These are phyloP conservation scores for Sebastes nivosus DNA, from an alignment of 2,797 vertebrate species.

Conservation along the genomic window DNA sequence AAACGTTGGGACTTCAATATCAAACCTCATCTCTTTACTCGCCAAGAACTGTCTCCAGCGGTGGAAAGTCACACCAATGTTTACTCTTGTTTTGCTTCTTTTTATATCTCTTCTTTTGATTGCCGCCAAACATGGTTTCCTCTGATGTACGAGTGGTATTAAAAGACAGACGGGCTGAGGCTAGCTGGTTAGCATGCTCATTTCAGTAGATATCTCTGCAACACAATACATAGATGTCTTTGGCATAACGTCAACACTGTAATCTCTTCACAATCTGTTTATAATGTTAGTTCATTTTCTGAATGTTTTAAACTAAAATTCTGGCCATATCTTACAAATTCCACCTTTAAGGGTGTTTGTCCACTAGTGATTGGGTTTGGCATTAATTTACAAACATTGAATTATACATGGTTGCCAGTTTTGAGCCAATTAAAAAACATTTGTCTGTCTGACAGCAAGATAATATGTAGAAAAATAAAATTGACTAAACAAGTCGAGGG, in stretches of 20 bases:
- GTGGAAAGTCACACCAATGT: neutral
- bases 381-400: neutral
- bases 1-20: neutral
- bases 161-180: too few relatives aligned
- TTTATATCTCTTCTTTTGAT: too few relatives aligned
- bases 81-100: neutral
- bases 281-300: too few relatives aligned
- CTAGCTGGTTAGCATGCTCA: too few relatives aligned
- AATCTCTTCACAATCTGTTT: too few relatives aligned
- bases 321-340: neutral
- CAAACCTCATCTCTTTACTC: neutral
- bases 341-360: neutral
- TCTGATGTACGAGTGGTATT: too few relatives aligned
- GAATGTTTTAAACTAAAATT: too few relatives aligned
- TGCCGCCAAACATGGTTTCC: too few relatives aligned
- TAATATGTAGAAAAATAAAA: neutral
- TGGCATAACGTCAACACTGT: too few relatives aligned
- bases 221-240: too few relatives aligned
- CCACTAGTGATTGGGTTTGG: neutral
- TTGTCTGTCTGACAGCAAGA: neutral
- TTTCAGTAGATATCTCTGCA: too few relatives aligned
- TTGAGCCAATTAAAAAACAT: neutral
- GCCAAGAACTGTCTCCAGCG: too few relatives aligned
- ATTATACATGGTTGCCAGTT: neutral
- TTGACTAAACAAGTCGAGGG: neutral